These are phyloP conservation scores for Coregonus clupeaformis DNA, from an alignment of 2,113 vertebrate species.

Conservation along the genomic window DNA sequence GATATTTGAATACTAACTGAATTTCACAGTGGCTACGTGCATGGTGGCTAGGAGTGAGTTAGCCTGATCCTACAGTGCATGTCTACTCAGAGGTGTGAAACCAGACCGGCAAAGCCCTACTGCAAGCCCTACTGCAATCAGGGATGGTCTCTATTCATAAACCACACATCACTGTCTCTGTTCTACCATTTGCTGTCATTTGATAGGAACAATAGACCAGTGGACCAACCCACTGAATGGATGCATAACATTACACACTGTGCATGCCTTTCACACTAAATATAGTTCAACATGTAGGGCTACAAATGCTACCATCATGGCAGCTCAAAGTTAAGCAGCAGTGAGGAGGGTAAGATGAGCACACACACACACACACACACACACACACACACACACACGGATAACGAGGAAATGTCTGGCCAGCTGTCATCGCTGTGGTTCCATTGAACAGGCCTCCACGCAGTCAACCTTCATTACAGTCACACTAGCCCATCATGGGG, in stretches of 20 bases:
- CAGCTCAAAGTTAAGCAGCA: too few relatives aligned
- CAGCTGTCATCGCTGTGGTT: constrained; percentile 63
- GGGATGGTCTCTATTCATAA: too few relatives aligned
- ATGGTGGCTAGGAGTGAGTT: background rate
- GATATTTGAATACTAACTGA: too few relatives aligned
- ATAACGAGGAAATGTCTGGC: constrained; percentile 69
- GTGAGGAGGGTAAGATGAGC: constrained; percentile 22
- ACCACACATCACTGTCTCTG: too few relatives aligned
- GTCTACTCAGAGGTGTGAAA: too few relatives aligned
- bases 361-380: constrained; percentile 21
- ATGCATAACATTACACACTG: background rate
- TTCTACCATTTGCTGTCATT: too few relatives aligned
- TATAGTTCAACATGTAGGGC: constrained; percentile 24
- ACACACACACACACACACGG: constrained; percentile 31
- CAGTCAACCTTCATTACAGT: constrained; percentile 63
- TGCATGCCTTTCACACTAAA: constrained; percentile 11
- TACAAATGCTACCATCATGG: too few relatives aligned
- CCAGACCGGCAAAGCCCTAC: too few relatives aligned
- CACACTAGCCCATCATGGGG: constrained; percentile 62
- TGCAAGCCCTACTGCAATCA: too few relatives aligned
- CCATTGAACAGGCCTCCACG: constrained; percentile 50
- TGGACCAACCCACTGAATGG: constrained; percentile 6
- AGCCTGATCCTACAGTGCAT: background rate
- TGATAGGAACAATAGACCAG: constrained; percentile 30
- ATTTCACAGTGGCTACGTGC: too few relatives aligned